phyloP scores from a whole-genome alignment of 2,797 vertebrate species.

The Buphagus erythrorhynchus region DNA sequence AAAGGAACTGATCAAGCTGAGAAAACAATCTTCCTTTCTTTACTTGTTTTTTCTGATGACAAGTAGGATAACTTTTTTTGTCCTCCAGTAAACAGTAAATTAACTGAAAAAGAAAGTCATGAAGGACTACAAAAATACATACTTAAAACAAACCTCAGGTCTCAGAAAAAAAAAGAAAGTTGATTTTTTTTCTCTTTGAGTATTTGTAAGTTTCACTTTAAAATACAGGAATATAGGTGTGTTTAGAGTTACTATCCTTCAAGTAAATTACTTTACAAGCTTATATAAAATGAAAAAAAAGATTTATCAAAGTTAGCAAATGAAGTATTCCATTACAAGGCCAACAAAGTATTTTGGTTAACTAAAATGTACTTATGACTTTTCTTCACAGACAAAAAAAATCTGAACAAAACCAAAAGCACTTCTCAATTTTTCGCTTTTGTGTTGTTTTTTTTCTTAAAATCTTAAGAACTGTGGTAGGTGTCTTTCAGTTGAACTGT shows the following conservation, averaged over 20 bases:
- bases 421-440: background rate
- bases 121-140: background rate
- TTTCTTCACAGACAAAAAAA: background rate
- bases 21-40: background rate
- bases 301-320: background rate
- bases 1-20: background rate
- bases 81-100: background rate
- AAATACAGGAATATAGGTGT: background rate
- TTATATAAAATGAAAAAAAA: background rate
- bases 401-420: background rate
- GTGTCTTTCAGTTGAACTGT: background rate
- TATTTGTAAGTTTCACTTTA: background rate
- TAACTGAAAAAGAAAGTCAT: background rate
- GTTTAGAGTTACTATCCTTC: background rate
- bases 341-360: background rate
- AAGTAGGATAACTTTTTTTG: background rate
- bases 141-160: background rate
- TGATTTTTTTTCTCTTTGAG: accelerated
- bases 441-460: background rate
- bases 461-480: background rate
- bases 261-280: background rate
- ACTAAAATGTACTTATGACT: background rate
- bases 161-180: background rate
- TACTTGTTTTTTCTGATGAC: background rate
- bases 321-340: background rate